phyloP scores from a whole-genome alignment of 1,140 invertebrate genomes.

The Sarcophaga bullata region DNA sequence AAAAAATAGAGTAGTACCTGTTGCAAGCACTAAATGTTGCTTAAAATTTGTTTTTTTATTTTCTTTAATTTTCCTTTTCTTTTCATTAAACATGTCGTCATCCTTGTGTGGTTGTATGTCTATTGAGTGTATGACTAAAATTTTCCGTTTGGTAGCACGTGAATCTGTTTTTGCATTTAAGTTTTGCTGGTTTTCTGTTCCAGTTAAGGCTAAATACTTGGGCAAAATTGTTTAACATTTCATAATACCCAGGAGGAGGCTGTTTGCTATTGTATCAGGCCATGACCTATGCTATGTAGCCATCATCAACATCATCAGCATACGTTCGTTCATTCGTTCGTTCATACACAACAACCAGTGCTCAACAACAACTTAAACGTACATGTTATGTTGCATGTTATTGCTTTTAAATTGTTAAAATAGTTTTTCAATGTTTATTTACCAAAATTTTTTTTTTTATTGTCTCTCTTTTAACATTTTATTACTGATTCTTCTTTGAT shows the following conservation, averaged over 20 bases:
- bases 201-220: constrained; percentile 17
- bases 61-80: not conserved
- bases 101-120: not conserved
- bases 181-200: not conserved
- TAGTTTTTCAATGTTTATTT: constrained; percentile 15
- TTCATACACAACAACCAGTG: not conserved
- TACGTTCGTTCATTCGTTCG: not conserved
- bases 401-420: constrained; percentile 32
- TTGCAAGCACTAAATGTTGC: not conserved
- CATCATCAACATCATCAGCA: not conserved
- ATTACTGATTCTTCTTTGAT: not conserved
- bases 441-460: not conserved
- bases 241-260: constrained; percentile 34
- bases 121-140: too few relatives aligned
- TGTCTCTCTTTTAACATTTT: not conserved
- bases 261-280: not conserved
- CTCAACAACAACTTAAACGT: not conserved
- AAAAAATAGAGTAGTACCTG: constrained; percentile 37
- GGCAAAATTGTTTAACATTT: constrained; percentile 35
- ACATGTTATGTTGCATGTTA: constrained; percentile 35
- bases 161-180: constrained; percentile 14
- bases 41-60: too few relatives aligned
- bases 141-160: constrained; percentile 20
- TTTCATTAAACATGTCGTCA: constrained; percentile 14
- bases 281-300: constrained; percentile 24